Conservation (phyloP, 2,113 vertebrate species). For the Barnardius zonarius region DNA sequence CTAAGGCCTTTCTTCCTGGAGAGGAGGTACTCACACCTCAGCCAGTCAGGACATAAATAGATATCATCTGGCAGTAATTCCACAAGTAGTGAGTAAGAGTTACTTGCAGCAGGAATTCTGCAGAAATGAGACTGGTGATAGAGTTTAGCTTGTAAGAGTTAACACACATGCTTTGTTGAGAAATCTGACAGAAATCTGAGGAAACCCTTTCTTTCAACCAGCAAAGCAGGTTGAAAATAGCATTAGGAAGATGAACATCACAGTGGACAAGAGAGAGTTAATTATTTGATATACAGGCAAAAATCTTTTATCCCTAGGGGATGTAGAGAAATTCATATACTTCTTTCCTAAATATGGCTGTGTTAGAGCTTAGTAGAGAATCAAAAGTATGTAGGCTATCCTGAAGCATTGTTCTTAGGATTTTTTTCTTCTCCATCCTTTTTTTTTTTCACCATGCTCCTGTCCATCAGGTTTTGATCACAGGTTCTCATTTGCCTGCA, state of each 20-base stretch:
- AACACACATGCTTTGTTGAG: neutral
- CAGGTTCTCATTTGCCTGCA: neutral
- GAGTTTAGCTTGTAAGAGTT: neutral
- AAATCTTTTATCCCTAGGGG: neutral
- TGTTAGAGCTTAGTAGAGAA: neutral
- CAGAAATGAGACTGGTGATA: neutral
- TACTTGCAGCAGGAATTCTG: neutral
- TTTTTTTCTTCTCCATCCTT: neutral
- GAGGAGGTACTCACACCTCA: neutral
- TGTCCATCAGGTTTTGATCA: constrained; percentile 47
- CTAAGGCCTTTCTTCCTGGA: neutral
- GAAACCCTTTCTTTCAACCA: neutral
- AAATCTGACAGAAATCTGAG: neutral
- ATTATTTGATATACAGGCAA: neutral
- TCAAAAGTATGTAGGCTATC: neutral
- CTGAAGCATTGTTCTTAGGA: neutral
- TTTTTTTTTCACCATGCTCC: neutral
- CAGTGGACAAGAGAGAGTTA: neutral
- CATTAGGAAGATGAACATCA: neutral
- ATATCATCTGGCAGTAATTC: neutral
- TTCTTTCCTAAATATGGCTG: neutral
- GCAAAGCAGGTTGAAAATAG: neutral
- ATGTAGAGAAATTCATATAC: neutral
- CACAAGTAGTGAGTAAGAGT: neutral
- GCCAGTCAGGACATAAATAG: neutral